A percentile compares a stretch with the other conserved stretches of the same genome.
phyloP scores from a whole-genome alignment of 2,113 vertebrate species.

The Pimephales promelas region DNA sequence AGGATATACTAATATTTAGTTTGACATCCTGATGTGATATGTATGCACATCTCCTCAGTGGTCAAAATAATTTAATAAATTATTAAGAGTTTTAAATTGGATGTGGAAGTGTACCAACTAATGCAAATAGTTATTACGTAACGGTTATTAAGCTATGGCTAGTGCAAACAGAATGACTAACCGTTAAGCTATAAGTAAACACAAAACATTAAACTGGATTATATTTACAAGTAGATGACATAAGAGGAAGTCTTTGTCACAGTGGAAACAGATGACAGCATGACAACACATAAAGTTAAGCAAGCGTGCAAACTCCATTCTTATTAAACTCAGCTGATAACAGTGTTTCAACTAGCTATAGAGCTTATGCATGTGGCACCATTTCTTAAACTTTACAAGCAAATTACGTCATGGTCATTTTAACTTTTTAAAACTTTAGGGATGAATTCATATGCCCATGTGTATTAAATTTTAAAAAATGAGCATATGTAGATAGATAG shows the following conservation, averaged over 20 bases:
- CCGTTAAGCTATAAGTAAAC: not conserved
- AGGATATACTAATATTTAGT: not conserved
- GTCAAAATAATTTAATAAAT: not conserved
- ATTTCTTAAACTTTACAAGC: not conserved
- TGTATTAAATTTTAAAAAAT: too few species aligned
- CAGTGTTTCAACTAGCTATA: not conserved
- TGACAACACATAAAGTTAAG: not conserved
- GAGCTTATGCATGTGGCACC: not conserved
- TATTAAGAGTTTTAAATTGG: not conserved
- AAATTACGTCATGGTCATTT: not conserved
- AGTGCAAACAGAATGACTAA: not conserved
- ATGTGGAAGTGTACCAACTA: not conserved
- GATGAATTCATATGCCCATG: not conserved
- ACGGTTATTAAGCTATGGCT: not conserved
- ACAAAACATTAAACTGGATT: not conserved
- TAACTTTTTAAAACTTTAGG: not conserved
- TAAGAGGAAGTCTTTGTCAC: conserved; percentile 23
- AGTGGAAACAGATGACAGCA: conserved; percentile 10
- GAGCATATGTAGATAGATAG: too few species aligned
- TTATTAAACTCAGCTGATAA: not conserved
- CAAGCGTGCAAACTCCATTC: conserved; percentile 4
- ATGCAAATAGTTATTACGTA: not conserved
- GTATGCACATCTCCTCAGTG: not conserved
- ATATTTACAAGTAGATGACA: not conserved
- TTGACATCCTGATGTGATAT: not conserved